Evolutionary conservation across 2,888 invertebrate genomes (phyloP).

Genomic region (Melipona beecheii): DNA sequence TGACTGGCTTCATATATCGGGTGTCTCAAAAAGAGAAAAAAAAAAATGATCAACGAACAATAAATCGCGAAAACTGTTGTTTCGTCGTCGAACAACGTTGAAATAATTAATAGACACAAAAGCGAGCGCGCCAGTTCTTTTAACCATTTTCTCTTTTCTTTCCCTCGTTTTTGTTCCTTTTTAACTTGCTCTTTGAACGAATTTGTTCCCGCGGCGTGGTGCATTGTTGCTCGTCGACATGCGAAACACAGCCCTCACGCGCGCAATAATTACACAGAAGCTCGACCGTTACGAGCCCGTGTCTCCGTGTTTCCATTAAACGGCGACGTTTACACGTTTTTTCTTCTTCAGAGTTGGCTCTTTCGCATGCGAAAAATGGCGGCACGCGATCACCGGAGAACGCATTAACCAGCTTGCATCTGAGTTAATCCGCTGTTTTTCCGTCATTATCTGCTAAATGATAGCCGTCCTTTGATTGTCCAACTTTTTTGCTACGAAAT

Average conservation of each 20-base stretch:
- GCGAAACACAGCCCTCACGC: conserved; percentile 34
- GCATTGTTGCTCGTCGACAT: conserved; percentile 23
- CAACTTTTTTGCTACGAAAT: neutral
- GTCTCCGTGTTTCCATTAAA: conserved; percentile 50
- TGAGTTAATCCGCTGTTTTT: conserved; percentile 32
- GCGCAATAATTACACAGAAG: conserved; percentile 33
- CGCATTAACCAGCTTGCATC: conserved; percentile 7
- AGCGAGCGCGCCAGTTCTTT: neutral
- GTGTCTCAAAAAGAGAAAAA: too few relatives aligned
- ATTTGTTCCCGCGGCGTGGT: neutral
- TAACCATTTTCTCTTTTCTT: neutral
- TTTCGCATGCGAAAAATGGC: conserved; percentile 38
- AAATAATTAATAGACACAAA: conserved; percentile 21
- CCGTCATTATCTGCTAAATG: conserved; percentile 25
- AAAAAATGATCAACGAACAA: neutral
- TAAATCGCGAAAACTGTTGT: neutral
- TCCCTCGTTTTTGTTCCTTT: neutral
- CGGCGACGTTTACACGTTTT: conserved; percentile 29
- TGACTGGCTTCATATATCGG: neutral
- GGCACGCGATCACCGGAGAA: conserved; percentile 37
- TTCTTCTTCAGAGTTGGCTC: neutral
- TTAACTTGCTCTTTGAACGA: neutral
- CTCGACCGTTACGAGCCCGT: conserved; percentile 21
- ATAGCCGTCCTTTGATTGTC: conserved; percentile 2
- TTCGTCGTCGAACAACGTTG: neutral